Evolutionary conservation across 2,888 invertebrate species (phyloP).

Genomic region (Chloroclysta siterata): DNA sequence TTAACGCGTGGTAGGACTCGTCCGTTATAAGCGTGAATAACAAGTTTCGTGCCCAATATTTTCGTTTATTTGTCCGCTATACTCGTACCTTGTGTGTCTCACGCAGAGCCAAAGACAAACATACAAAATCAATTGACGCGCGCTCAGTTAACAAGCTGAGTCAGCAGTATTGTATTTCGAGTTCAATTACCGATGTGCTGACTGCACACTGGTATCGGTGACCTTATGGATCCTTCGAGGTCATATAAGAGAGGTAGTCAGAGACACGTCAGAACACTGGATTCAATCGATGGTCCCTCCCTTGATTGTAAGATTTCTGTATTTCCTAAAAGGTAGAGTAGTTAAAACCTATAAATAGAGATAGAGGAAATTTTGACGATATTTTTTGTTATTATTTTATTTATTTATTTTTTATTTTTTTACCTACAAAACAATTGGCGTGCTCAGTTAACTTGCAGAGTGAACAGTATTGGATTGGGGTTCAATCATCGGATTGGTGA

Average conservation of each 20-base stretch:
- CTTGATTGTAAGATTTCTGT: no score
- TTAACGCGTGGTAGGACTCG: no score
- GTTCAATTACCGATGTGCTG: conserved; percentile 18
- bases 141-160: conserved; percentile 3
- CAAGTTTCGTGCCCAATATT: neutral
- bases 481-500: conserved; percentile 16
- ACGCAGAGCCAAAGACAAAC: neutral
- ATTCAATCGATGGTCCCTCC: neutral
- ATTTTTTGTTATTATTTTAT: no score
- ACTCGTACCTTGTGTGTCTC: no score
- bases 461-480: conserved; percentile 9
- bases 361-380: no score
- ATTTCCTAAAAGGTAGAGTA: no score
- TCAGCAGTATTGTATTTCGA: conserved; percentile 13
- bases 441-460: conserved; percentile 1
- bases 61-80: neutral
- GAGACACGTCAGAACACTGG: neutral
- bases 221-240: neutral
- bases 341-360: no score
- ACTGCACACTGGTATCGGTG: neutral
- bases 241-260: neutral
- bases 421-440: neutral
- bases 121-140: neutral
- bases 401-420: no score
- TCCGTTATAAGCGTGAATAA: no score